Evolutionary conservation across 2,113 vertebrate species (phyloP).

Genomic region (Triplophysa rosa): DNA sequence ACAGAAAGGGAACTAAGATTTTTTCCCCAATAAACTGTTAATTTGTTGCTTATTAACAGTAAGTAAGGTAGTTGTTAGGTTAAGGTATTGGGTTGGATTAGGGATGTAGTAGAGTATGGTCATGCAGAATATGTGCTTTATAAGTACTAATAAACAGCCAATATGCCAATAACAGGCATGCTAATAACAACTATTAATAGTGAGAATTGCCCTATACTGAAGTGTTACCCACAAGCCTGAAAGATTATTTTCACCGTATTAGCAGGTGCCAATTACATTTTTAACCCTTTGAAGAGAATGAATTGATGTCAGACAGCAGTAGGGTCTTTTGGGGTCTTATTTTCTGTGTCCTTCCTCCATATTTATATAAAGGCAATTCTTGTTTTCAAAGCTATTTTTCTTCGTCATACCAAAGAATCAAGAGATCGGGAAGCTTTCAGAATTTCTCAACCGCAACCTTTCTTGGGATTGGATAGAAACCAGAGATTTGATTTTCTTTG

Average conservation of each 20-base stretch:
- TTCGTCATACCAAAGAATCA: background rate
- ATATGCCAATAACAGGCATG: too few species aligned
- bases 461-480: background rate
- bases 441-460: background rate
- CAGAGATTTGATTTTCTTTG: slow-evolving; percentile 6
- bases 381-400: slow-evolving; percentile 9
- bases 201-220: too few species aligned
- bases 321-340: background rate
- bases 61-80: too few species aligned
- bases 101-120: too few species aligned
- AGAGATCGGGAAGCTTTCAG: background rate
- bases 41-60: too few species aligned
- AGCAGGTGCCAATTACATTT: background rate
- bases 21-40: too few species aligned
- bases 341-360: background rate
- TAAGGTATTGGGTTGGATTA: too few species aligned
- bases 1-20: too few species aligned
- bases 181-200: too few species aligned
- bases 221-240: too few species aligned
- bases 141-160: too few species aligned
- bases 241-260: background rate
- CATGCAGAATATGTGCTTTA: too few species aligned
- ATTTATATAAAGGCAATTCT: slow-evolving; percentile 2
- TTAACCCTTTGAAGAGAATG: background rate
- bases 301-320: slow-evolving; percentile 18